A percentile compares a stretch with the other conserved stretches of the same genome.
Evolutionary conservation across 2,888 invertebrate species (phyloP).

Genomic region (Stenoptilia bipunctidactyla): DNA sequence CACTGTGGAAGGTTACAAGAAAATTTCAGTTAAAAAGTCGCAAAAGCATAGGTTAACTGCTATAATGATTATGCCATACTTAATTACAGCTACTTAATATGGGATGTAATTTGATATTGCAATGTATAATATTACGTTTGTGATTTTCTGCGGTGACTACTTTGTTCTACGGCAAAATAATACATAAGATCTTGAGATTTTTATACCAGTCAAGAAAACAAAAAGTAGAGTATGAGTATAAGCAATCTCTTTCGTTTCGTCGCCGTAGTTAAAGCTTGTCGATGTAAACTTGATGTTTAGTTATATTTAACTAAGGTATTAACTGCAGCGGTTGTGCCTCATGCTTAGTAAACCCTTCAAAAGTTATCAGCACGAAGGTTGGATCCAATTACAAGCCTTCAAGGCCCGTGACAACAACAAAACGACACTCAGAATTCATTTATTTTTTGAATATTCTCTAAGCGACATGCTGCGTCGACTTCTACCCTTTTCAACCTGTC

Average conservation of each 20-base stretch:
- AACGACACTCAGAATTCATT: slow-evolving; percentile 22
- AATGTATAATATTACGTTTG: slow-evolving; percentile 19
- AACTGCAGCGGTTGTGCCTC: slow-evolving; percentile 8
- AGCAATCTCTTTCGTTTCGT: too few species aligned
- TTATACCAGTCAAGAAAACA: too few species aligned
- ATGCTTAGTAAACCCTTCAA: slow-evolving; percentile 22
- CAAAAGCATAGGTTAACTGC: not conserved
- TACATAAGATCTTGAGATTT: too few species aligned
- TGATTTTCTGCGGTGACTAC: too few species aligned
- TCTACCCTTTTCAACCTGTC: slow-evolving; percentile 29
- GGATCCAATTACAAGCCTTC: slow-evolving; percentile 44
- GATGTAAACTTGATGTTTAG: too few species aligned
- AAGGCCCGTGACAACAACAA: slow-evolving; percentile 40
- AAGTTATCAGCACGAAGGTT: slow-evolving; percentile 19
- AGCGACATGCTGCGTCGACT: slow-evolving; percentile 3
- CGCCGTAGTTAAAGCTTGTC: too few species aligned
- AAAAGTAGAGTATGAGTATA: too few species aligned
- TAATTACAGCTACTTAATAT: slow-evolving; percentile 22
- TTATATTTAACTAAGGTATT: too few species aligned
- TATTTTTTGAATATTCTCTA: not conserved
- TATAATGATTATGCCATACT: not conserved
- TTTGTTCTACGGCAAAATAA: too few species aligned
- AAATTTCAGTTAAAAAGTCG: too few species aligned
- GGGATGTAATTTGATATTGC: slow-evolving; percentile 20
- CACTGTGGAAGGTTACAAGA: too few species aligned